Conservation (phyloP, 2,888 invertebrate species). For the Andrena trimmerana region DNA sequence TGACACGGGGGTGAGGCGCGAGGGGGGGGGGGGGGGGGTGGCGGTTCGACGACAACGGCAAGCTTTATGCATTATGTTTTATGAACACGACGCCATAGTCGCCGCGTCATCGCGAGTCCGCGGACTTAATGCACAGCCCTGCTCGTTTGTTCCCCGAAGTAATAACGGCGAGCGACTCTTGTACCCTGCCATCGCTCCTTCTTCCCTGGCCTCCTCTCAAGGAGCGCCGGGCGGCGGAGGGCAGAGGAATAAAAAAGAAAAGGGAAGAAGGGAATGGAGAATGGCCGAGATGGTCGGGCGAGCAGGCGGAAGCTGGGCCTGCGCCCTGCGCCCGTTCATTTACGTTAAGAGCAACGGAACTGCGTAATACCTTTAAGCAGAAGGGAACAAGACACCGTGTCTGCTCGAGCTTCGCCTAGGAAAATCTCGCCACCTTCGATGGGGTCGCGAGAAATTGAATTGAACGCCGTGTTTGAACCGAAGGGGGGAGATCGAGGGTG, state of each 20-base stretch:
- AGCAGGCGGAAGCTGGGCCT: slow-evolving; percentile 9
- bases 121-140: slow-evolving; percentile 70
- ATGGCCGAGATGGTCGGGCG: background rate
- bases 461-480: slow-evolving; percentile 3
- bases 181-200: background rate
- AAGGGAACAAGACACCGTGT: slow-evolving; percentile 37
- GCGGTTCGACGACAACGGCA: slow-evolving; percentile 52
- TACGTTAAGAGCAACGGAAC: slow-evolving; percentile 61
- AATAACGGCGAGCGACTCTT: slow-evolving; percentile 66
- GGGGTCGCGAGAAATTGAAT: slow-evolving; percentile 36
- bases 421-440: slow-evolving; percentile 34
- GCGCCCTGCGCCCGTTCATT: slow-evolving; percentile 42
- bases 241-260: slow-evolving; percentile 4
- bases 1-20: background rate
- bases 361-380: slow-evolving; percentile 55
- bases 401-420: slow-evolving; percentile 19
- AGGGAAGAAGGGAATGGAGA: background rate
- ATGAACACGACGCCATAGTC: slow-evolving; percentile 63
- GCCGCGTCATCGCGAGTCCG: slow-evolving; percentile 63
- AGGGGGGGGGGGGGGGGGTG: background rate
- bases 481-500: slow-evolving; percentile 11
- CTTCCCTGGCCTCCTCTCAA: background rate
- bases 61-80: slow-evolving; percentile 72
- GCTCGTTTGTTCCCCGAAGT: slow-evolving; percentile 71
- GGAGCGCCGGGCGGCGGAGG: background rate